phyloP scores from a whole-genome alignment of 2,797 vertebrate genomes.

The Pachyuromys duprasi region DNA sequence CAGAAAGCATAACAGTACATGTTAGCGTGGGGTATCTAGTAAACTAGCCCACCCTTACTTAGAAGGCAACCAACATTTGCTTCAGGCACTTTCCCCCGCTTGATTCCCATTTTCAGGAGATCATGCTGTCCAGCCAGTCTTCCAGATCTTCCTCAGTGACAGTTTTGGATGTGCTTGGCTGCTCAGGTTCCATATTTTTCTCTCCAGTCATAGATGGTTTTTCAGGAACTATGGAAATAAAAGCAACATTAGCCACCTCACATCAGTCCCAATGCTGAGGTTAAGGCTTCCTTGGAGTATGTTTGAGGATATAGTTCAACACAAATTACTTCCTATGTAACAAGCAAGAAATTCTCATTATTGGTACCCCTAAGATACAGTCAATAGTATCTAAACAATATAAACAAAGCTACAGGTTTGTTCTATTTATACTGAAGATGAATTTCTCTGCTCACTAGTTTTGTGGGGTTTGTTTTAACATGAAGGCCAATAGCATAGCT shows the following conservation, averaged over 20 bases:
- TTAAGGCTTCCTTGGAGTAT: background rate
- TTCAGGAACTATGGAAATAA: conserved; percentile 77
- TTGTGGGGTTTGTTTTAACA: background rate
- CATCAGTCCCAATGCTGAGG: background rate
- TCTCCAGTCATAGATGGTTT: conserved; percentile 72
- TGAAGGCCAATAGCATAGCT: background rate
- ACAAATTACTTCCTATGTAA: background rate
- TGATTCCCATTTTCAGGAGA: conserved; percentile 83
- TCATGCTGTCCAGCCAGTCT: conserved; percentile 99
- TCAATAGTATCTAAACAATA: background rate
- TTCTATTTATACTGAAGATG: background rate
- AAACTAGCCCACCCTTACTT: background rate
- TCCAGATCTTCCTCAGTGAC: conserved; percentile 93
- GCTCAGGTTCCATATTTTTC: conserved; percentile 71
- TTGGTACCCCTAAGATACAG: background rate
- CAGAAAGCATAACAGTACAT: background rate
- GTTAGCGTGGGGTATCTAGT: background rate
- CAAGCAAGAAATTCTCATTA: background rate
- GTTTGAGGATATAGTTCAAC: background rate
- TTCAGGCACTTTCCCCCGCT: conserved; percentile 65
- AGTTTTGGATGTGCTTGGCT: conserved; percentile 76
- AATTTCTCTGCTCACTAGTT: conserved; percentile 10
- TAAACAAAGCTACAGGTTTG: background rate
- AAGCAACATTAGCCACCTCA: conserved; percentile 43
- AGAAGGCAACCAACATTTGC: background rate